Evolutionary conservation across 2,797 vertebrate species (phyloP), one percentile per base, ranked within the genome.

Genomic region (Phrynocephalus guinanensis): DNA sequence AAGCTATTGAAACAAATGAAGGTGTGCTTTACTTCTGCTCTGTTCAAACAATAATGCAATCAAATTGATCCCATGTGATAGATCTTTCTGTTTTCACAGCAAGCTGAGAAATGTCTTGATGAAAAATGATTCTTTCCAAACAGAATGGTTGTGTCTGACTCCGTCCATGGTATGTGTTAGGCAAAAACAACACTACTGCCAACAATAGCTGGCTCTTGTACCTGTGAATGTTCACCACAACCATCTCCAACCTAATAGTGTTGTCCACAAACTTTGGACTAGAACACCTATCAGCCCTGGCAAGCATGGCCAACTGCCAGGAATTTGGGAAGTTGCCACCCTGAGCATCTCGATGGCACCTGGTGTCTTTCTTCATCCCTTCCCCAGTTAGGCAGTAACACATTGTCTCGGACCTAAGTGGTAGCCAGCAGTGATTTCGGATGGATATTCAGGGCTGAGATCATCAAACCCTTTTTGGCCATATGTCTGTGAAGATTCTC

Each of bases 41-140:
- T 24, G 56, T 66, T 66, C 18, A 82, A 68, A 26, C 67, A 72
- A 18, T 52, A 44, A 72, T 24, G n/a, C 75, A 15, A 33, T 68
- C 38, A 50, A 20, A 85, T 33, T 48, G n/a, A 72, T 44, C 33
- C 6, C 16, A 60, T 28, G 16, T 60, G 26, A 60, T 16, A 73
- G 68, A 48, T 81, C 68, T 52, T 72, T 66, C 24, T 48, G 26
- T 81, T 52, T 26, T 75, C n/a, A 20, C 67, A 30, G 33, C 26
- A 76, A 33, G 28, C 6, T 15, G 15, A 18, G 44, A 6, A 44
- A 22, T 7, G 28, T 28, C 24, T 33, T 20, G 13, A 67, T 50
- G 70, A 82, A 67, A 50, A 75, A 50, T 79, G 22, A 73, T 75
- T 16, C 33, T 63, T 81, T 44, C 72, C 79, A 86, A 70, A 33